These are phyloP conservation scores for Bombyx huttoni DNA, from an alignment of 2,888 invertebrate genomes.

Conservation along the genomic window DNA sequence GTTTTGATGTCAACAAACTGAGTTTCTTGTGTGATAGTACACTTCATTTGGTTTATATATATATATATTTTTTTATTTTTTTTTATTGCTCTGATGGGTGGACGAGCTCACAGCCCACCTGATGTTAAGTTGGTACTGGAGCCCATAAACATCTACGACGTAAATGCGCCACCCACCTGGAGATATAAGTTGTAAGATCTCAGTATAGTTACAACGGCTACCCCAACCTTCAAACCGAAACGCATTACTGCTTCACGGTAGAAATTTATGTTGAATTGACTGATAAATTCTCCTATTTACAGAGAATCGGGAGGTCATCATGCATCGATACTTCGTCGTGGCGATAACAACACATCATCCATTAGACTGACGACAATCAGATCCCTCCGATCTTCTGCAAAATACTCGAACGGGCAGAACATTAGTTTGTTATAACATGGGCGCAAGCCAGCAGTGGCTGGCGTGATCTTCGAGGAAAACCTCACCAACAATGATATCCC, in stretches of 20 bases:
- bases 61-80: background rate
- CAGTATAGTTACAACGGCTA: too few species aligned
- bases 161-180: too few species aligned
- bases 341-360: conserved; percentile 55
- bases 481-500: conserved; percentile 12
- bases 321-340: conserved; percentile 50
- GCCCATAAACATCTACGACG: too few species aligned
- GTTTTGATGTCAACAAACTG: too few species aligned
- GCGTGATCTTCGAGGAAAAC: conserved; percentile 18
- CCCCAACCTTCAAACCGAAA: too few species aligned
- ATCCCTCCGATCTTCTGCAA: conserved; percentile 47
- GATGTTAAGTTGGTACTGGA: too few species aligned
- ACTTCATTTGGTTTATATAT: background rate
- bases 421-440: conserved; percentile 51
- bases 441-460: conserved; percentile 12
- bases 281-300: conserved; percentile 9
- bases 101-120: too few species aligned
- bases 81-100: too few species aligned
- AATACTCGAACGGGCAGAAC: conserved; percentile 53
- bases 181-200: too few species aligned
- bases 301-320: conserved; percentile 56
- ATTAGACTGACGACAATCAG: conserved; percentile 51
- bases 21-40: too few species aligned
- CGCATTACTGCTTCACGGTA: too few species aligned
- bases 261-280: background rate